These are phyloP conservation scores for Hyaena hyaena DNA, from an alignment of 2,113 vertebrate species.

Conservation along the genomic window DNA sequence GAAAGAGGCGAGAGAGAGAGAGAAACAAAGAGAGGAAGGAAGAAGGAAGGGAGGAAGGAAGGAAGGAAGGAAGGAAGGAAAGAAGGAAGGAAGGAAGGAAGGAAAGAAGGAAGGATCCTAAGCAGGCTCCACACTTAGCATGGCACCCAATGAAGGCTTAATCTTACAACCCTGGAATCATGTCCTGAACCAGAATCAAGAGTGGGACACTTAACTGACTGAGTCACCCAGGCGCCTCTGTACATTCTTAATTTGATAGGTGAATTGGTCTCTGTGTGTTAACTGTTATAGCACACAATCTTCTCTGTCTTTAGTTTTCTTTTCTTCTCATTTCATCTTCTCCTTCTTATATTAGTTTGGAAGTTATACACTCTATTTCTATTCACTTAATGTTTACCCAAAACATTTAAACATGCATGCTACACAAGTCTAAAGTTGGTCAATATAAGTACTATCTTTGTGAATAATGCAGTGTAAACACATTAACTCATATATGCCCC, in stretches of 20 bases:
- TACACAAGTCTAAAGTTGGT: neutral
- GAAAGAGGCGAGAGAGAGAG: no score
- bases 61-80: no score
- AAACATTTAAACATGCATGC: neutral
- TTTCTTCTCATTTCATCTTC: neutral
- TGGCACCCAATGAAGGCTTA: no score
- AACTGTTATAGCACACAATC: neutral
- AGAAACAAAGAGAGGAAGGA: no score
- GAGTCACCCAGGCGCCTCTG: no score
- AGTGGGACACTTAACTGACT: no score
- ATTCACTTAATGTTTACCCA: neutral
- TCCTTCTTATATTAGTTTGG: neutral
- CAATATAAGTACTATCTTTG: neutral
- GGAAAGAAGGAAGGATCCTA: no score
- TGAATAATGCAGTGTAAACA: neutral
- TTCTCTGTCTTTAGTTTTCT: slow-evolving; percentile 5
- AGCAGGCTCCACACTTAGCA: no score
- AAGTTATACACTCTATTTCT: neutral
- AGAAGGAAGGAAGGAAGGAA: no score
- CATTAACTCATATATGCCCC: neutral
- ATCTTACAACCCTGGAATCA: no score
- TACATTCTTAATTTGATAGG: neutral
- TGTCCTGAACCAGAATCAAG: no score
- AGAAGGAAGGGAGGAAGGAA: no score
- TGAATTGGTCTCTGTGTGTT: neutral